A percentile compares a stretch with the other conserved stretches of the same genome.
Conservation (phyloP, 2,888 invertebrate genomes). For the Megalurothrips usitatus region DNA sequence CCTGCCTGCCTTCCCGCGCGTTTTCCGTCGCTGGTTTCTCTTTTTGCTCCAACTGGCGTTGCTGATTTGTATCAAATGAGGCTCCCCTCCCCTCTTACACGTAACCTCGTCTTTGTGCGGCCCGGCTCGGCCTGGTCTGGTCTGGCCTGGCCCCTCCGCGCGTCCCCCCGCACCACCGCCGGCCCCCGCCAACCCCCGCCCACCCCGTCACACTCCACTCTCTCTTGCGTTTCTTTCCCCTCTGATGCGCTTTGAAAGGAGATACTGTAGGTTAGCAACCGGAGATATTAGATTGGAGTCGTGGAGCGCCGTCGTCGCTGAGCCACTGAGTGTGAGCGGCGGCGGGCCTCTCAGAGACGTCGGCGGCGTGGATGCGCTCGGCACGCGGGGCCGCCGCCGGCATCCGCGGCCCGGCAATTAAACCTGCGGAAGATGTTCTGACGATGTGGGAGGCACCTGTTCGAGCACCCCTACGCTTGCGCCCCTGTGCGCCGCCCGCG, state of each 20-base stretch:
- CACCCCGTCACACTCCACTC: background rate
- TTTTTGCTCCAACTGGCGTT: background rate
- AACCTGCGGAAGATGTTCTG: no score
- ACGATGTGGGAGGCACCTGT: no score
- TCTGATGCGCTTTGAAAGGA: background rate
- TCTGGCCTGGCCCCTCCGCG: background rate
- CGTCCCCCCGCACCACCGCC: background rate
- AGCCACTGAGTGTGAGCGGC: no score
- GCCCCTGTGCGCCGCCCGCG: no score
- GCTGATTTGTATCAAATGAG: constrained; percentile 20
- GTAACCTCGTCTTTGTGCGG: background rate
- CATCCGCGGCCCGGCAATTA: no score
- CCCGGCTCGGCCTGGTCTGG: background rate
- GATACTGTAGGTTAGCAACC: constrained; percentile 1
- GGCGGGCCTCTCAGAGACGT: no score
- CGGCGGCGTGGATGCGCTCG: no score
- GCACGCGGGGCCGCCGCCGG: no score
- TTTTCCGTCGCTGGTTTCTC: background rate
- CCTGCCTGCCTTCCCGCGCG: background rate
- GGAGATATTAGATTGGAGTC: constrained; percentile 13
- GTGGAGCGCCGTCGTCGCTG: background rate
- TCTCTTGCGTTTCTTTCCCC: background rate
- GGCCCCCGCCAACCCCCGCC: background rate
- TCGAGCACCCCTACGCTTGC: no score
- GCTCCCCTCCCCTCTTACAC: background rate